Conservation (phyloP, 2,888 invertebrate species). For the Eremobia ochroleuca region DNA sequence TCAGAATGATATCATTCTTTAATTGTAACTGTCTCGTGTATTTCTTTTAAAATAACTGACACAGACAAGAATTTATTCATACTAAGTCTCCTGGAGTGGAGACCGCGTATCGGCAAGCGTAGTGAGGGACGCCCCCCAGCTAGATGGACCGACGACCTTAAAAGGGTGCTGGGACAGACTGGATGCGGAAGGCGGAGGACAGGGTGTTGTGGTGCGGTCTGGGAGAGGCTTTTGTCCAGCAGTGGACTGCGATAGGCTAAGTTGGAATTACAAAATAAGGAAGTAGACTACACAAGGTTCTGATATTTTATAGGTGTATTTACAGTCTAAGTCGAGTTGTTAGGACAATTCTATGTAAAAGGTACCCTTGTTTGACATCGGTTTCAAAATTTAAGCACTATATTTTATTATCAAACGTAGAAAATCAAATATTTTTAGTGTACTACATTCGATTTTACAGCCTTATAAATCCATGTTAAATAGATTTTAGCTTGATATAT, state of each 20-base stretch:
- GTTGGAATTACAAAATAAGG: not conserved
- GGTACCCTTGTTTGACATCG: not conserved
- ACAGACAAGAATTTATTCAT: not conserved
- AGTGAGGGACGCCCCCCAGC: not conserved
- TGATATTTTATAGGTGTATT: not conserved
- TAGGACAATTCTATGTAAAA: not conserved
- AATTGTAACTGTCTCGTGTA: not conserved
- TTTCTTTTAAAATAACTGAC: slow-evolving; percentile 4
- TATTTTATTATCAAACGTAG: not conserved
- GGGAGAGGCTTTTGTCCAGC: not conserved
- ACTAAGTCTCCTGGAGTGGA: not conserved
- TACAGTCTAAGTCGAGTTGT: not conserved
- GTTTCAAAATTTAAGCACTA: not conserved
- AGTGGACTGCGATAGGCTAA: too few relatives aligned
- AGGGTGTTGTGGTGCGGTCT: not conserved
- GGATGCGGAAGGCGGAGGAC: not conserved
- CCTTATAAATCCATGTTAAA: not conserved
- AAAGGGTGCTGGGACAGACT: not conserved
- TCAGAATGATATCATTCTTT: slow-evolving; percentile 32
- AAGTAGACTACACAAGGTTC: not conserved
- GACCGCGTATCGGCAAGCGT: not conserved
- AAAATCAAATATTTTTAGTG: too few relatives aligned
- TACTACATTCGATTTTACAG: not conserved
- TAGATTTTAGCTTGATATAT: not conserved
- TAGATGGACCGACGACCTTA: not conserved